Percentiles rank a stretch among this genome's conserved stretches.
Evolutionary conservation across 1,140 invertebrate genomes (phyloP).

Genomic region (Elymnias hypermnestra): DNA sequence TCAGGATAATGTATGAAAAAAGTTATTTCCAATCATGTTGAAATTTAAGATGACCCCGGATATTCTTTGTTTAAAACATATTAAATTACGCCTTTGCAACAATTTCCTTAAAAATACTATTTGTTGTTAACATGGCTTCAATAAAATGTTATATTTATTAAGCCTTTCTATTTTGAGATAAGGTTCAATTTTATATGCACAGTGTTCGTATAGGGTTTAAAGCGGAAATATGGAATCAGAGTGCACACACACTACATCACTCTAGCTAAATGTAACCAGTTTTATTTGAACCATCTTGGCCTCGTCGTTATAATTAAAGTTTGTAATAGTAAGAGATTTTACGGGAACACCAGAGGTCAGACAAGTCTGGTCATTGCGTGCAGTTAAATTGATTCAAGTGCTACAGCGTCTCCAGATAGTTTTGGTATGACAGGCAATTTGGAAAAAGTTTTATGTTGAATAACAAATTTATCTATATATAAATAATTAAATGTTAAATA

Average conservation of each 20-base stretch:
- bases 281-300: slow-evolving; percentile 37
- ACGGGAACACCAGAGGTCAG: slow-evolving; percentile 37
- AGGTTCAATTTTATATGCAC: slow-evolving; percentile 29
- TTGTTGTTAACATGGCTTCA: slow-evolving; percentile 21
- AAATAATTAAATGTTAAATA: no score
- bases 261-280: slow-evolving; percentile 41
- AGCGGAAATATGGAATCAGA: slow-evolving; percentile 70
- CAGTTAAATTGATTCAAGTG: slow-evolving; percentile 65
- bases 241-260: slow-evolving; percentile 52
- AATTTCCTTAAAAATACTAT: slow-evolving; percentile 38
- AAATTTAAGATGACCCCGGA: no score
- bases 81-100: no score
- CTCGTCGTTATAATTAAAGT: slow-evolving; percentile 29
- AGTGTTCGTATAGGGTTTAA: slow-evolving; percentile 45
- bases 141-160: slow-evolving; percentile 24
- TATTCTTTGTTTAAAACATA: no score
- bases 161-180: slow-evolving; percentile 20
- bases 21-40: no score
- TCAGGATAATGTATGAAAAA: no score
- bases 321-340: slow-evolving; percentile 24
- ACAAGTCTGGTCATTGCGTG: slow-evolving; percentile 37
- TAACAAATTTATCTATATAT: no score
- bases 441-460: slow-evolving; percentile 9
- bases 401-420: slow-evolving; percentile 46
- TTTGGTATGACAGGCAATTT: slow-evolving; percentile 20